Conservation (phyloP, 1,140 invertebrate species). For the Argopecten irradians region DNA sequence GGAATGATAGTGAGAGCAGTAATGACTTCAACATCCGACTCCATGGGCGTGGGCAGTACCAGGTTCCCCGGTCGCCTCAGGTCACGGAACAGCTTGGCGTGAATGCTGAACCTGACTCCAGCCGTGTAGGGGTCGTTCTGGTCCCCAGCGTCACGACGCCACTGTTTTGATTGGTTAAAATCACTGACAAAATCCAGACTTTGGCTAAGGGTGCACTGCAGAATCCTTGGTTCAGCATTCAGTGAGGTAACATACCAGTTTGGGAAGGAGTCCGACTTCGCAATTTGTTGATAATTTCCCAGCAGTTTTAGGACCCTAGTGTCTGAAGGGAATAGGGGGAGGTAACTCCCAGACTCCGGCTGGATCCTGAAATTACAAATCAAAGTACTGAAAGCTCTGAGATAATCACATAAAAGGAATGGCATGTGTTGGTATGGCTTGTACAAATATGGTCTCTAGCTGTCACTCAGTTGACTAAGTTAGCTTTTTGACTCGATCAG, state of each 20-base stretch:
- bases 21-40: not conserved
- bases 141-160: not conserved
- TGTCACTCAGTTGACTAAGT: too few relatives aligned
- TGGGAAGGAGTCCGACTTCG: constrained; percentile 33
- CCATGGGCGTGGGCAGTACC: not conserved
- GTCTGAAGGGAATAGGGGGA: not conserved
- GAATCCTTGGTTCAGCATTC: not conserved
- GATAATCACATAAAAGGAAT: too few relatives aligned
- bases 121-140: not conserved
- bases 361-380: not conserved
- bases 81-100: not conserved
- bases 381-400: too few relatives aligned
- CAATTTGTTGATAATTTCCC: not conserved
- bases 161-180: not conserved
- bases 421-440: too few relatives aligned
- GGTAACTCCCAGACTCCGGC: not conserved
- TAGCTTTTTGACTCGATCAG: too few relatives aligned
- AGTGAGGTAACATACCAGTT: constrained; percentile 40
- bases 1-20: not conserved
- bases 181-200: not conserved
- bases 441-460: too few relatives aligned
- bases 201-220: not conserved
- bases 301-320: not conserved
- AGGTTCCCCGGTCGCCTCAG: not conserved
- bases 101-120: not conserved